These are phyloP conservation scores for Drosophila birchii DNA, from an alignment of 2,888 invertebrate genomes.

Conservation along the genomic window DNA sequence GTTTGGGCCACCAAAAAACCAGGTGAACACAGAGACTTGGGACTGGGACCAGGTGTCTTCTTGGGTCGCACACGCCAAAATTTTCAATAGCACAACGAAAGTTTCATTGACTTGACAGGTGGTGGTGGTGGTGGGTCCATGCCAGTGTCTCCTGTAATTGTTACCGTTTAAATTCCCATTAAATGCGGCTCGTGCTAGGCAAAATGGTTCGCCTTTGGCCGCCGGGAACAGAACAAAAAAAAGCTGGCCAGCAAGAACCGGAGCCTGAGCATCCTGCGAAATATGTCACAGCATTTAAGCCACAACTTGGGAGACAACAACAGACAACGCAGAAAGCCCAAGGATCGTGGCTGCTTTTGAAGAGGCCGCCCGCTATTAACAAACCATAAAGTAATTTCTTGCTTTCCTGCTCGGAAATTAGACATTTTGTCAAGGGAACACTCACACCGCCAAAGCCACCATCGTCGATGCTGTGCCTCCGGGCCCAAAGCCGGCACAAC, in stretches of 20 bases:
- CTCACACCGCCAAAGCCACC: slow-evolving; percentile 11
- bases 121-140: slow-evolving; percentile 23
- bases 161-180: slow-evolving; percentile 79
- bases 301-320: slow-evolving; percentile 48
- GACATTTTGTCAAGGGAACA: slow-evolving; percentile 81
- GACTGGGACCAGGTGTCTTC: slow-evolving; percentile 62
- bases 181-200: slow-evolving; percentile 59
- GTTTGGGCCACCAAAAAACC: slow-evolving; percentile 37
- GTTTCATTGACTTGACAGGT: slow-evolving; percentile 73
- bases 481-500: slow-evolving; percentile 47
- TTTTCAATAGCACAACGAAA: slow-evolving; percentile 69
- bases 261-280: slow-evolving; percentile 38
- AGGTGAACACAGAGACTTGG: neutral
- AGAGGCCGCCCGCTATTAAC: slow-evolving; percentile 77
- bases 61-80: slow-evolving; percentile 45
- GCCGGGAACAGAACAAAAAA: slow-evolving; percentile 7
- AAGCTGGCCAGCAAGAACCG: slow-evolving; percentile 33
- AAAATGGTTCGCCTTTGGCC: slow-evolving; percentile 48
- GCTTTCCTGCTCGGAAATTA: slow-evolving; percentile 80
- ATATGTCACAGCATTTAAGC: slow-evolving; percentile 77
- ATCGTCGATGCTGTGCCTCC: slow-evolving; percentile 30
- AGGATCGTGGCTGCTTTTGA: slow-evolving; percentile 42
- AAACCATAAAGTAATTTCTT: slow-evolving; percentile 82
- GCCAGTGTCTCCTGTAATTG: slow-evolving; percentile 68
- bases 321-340: slow-evolving; percentile 49